phyloP scores from a whole-genome alignment of 2,113 vertebrate species.

The Rhodinocichla rosea region DNA sequence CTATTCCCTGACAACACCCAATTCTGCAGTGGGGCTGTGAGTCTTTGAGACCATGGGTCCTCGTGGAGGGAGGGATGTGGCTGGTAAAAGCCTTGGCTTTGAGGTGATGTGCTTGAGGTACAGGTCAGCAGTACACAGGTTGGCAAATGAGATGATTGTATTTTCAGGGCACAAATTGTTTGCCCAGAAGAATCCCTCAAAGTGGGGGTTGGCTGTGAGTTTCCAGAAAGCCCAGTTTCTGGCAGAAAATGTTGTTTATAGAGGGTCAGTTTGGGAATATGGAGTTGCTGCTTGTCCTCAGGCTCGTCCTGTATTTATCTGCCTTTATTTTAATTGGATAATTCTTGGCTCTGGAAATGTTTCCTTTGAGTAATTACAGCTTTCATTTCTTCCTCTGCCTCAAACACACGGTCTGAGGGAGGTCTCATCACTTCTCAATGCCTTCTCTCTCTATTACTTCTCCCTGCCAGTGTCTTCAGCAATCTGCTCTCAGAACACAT shows the following conservation, averaged over 20 bases:
- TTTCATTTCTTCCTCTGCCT: background rate
- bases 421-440: background rate
- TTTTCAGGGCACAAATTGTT: background rate
- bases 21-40: background rate
- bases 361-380: slow-evolving; percentile 26
- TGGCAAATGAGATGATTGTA: background rate
- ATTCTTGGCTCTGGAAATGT: background rate
- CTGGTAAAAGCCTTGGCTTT: background rate
- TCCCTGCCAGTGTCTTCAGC: background rate
- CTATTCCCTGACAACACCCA: background rate
- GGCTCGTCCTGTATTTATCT: background rate
- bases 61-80: background rate
- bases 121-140: background rate
- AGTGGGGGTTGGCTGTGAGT: background rate
- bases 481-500: background rate
- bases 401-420: background rate
- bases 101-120: background rate
- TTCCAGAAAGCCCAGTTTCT: background rate
- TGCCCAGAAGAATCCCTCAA: background rate
- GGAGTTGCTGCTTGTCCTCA: background rate
- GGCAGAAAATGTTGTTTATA: background rate
- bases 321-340: slow-evolving; percentile 18
- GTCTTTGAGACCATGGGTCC: background rate
- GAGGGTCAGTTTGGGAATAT: background rate
- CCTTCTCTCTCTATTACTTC: background rate